Conservation (phyloP, 1,140 invertebrate species). For the Oscheius sp. region DNA sequence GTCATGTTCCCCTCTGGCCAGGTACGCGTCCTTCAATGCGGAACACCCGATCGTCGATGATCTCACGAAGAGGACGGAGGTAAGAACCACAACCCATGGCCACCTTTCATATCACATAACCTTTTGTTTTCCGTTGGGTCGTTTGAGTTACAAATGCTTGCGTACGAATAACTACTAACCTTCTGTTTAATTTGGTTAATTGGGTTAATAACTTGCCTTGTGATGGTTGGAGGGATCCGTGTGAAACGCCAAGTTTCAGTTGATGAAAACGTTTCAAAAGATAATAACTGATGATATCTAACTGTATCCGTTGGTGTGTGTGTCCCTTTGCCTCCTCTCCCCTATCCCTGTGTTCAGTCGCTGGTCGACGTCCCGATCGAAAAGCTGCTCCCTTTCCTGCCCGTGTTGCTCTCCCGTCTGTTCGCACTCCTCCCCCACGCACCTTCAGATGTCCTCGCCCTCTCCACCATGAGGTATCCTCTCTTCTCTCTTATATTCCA, state of each 20-base stretch:
- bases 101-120: not conserved
- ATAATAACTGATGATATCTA: conserved; percentile 20
- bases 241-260: too few relatives aligned
- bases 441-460: conserved; percentile 34
- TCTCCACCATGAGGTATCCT: conserved; percentile 35
- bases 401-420: conserved; percentile 47
- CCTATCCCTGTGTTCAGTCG: conserved; percentile 32
- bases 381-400: conserved; percentile 49
- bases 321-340: conserved; percentile 17
- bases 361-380: conserved; percentile 44
- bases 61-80: not conserved
- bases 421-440: conserved; percentile 44
- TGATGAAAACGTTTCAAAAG: too few relatives aligned
- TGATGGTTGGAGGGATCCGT: too few relatives aligned
- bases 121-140: not conserved
- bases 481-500: not conserved
- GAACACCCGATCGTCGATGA: not conserved
- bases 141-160: too few relatives aligned
- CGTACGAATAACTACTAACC: too few relatives aligned
- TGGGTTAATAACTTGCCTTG: too few relatives aligned
- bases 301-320: not conserved
- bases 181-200: too few relatives aligned
- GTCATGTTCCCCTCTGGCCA: conserved; percentile 37
- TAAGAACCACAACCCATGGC: conserved; percentile 9
- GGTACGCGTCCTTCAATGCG: not conserved